Evolutionary conservation across 2,888 invertebrate species (phyloP).

Genomic region (Sinopyrophorus schimmeli): DNA sequence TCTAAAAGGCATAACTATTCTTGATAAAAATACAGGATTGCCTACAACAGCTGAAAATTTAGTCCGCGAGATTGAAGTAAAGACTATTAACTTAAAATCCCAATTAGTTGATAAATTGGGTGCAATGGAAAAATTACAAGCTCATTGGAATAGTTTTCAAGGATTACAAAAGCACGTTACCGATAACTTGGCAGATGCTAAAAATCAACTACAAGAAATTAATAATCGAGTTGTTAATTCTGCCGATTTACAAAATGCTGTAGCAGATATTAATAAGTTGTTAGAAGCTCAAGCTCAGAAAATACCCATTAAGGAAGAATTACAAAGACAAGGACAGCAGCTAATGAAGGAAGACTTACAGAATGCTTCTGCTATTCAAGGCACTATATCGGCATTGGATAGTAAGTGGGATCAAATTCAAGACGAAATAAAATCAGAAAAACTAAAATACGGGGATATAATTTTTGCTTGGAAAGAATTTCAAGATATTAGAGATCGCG

Average conservation of each 20-base stretch:
- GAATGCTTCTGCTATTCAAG: conserved; percentile 79
- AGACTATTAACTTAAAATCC: conserved; percentile 67
- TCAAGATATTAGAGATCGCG: conserved; percentile 70
- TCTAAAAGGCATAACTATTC: conserved; percentile 67
- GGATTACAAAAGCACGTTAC: conserved; percentile 71
- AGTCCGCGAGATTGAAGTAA: conserved; percentile 73
- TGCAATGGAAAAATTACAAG: conserved; percentile 69
- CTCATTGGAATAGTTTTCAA: conserved; percentile 79
- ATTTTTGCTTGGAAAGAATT: conserved; percentile 76
- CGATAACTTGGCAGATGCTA: conserved; percentile 65
- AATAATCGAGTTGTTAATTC: conserved; percentile 58
- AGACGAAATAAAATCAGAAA: conserved; percentile 73
- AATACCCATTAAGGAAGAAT: conserved; percentile 66
- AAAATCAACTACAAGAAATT: conserved; percentile 62
- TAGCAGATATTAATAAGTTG: conserved; percentile 59
- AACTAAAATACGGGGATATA: conserved; percentile 72
- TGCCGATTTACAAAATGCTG: conserved; percentile 56
- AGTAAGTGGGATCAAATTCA: conserved; percentile 80
- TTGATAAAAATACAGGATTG: conserved; percentile 70
- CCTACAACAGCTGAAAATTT: conserved; percentile 73
- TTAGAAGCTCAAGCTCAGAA: conserved; percentile 62
- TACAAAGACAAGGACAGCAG: conserved; percentile 78
- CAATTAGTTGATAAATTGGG: conserved; percentile 70
- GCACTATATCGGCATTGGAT: conserved; percentile 75
- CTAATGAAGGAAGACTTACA: conserved; percentile 81